Evolutionary conservation across 1,140 invertebrate genomes (phyloP).

Genomic region (Drosophila seguyi): DNA sequence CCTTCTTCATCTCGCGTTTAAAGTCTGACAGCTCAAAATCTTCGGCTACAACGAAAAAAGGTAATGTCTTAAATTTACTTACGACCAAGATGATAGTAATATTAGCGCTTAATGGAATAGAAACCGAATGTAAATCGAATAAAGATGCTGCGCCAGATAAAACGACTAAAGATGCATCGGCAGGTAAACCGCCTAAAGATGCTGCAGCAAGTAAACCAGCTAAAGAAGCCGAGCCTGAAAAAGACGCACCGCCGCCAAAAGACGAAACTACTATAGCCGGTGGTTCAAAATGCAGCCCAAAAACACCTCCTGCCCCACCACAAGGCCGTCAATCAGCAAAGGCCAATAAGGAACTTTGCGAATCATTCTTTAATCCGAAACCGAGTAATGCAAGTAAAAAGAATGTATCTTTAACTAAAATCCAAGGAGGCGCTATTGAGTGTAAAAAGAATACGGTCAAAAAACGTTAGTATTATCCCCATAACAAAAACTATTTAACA

Average conservation of each 20-base stretch:
- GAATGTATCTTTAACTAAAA: background rate
- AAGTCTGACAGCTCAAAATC: slow-evolving; percentile 3
- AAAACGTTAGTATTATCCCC: background rate
- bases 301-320: background rate
- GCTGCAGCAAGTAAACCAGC: background rate
- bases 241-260: background rate
- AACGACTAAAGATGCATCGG: background rate
- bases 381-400: background rate
- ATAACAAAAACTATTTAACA: too few relatives aligned
- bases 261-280: slow-evolving; percentile 1
- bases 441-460: background rate
- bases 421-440: slow-evolving; percentile 1
- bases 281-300: background rate
- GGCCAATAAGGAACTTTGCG: background rate
- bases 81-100: background rate
- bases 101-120: background rate
- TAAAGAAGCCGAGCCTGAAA: background rate
- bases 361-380: background rate
- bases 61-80: background rate
- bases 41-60: background rate
- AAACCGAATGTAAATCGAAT: background rate
- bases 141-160: background rate
- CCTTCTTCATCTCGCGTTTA: background rate
- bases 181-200: background rate
- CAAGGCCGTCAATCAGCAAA: fast-evolving